phyloP scores from a whole-genome alignment of 2,113 vertebrate species.

The Xiphophorus couchianus region DNA sequence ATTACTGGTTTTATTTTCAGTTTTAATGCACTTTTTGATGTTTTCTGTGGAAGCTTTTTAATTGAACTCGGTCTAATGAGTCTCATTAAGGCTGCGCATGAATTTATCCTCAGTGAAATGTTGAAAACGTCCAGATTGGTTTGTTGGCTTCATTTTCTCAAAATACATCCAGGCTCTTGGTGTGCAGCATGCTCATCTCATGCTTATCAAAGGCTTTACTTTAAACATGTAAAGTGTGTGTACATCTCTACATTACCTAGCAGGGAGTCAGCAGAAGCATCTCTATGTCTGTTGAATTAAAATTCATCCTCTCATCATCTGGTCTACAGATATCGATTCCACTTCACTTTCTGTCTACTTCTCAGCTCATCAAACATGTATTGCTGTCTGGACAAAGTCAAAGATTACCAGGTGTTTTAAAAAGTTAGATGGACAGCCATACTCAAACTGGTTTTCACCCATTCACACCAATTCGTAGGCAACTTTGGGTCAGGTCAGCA shows the following conservation, averaged over 20 bases:
- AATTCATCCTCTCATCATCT: neutral
- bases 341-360: neutral
- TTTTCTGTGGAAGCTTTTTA: neutral
- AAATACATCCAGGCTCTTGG: too few relatives aligned
- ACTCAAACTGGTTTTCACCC: too few relatives aligned
- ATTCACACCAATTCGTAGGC: too few relatives aligned
- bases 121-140: too few relatives aligned
- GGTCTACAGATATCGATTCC: neutral
- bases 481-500: too few relatives aligned
- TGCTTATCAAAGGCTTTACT: too few relatives aligned
- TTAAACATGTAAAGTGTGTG: too few relatives aligned
- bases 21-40: neutral
- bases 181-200: too few relatives aligned
- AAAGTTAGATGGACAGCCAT: neutral
- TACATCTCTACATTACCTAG: neutral
- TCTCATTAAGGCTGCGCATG: neutral
- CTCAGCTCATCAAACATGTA: neutral
- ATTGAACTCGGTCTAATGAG: neutral
- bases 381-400: neutral
- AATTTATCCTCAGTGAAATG: too few relatives aligned
- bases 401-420: neutral
- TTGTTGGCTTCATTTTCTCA: too few relatives aligned
- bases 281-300: neutral
- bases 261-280: neutral
- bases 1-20: neutral